Percentiles rank a stretch among this genome's conserved stretches.
These are phyloP conservation scores for Ennomos erosarius DNA, from an alignment of 2,888 invertebrate genomes.

Conservation along the genomic window DNA sequence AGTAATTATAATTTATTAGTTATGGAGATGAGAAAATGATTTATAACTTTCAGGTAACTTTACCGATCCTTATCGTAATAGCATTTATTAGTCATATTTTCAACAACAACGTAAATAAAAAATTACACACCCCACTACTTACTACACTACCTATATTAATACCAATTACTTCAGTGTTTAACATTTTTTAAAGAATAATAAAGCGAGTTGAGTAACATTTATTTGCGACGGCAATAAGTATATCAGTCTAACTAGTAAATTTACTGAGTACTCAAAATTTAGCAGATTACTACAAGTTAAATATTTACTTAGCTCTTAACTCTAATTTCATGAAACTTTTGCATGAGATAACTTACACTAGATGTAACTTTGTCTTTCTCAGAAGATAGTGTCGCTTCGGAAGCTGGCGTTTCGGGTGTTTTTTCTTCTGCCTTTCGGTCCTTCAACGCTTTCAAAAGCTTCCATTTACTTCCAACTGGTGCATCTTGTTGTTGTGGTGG, in stretches of 20 bases:
- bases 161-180: constrained; percentile 27
- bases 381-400: constrained; percentile 85
- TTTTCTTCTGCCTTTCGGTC: constrained; percentile 96
- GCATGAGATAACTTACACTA: constrained; percentile 87
- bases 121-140: constrained; percentile 16
- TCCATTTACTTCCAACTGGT: constrained; percentile 94
- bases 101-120: constrained; percentile 13
- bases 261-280: constrained; percentile 36
- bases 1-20: too few species aligned
- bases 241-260: constrained; percentile 67
- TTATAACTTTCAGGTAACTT: not conserved
- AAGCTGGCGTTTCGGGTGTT: constrained; percentile 88
- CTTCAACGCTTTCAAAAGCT: constrained; percentile 94
- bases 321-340: constrained; percentile 88
- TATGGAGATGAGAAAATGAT: not conserved
- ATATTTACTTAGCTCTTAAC: constrained; percentile 81
- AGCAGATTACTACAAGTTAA: constrained; percentile 29
- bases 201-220: constrained; percentile 58
- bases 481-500: constrained; percentile 80
- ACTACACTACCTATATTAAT: constrained; percentile 42
- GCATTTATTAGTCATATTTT: constrained; percentile 4
- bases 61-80: constrained; percentile 1
- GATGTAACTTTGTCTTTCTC: constrained; percentile 89
- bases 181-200: constrained; percentile 46
- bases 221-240: constrained; percentile 56